Percentiles rank a stretch among this genome's conserved stretches.
These are phyloP conservation scores for Lasioglossum morio DNA, from an alignment of 2,888 invertebrate genomes.

Conservation along the genomic window DNA sequence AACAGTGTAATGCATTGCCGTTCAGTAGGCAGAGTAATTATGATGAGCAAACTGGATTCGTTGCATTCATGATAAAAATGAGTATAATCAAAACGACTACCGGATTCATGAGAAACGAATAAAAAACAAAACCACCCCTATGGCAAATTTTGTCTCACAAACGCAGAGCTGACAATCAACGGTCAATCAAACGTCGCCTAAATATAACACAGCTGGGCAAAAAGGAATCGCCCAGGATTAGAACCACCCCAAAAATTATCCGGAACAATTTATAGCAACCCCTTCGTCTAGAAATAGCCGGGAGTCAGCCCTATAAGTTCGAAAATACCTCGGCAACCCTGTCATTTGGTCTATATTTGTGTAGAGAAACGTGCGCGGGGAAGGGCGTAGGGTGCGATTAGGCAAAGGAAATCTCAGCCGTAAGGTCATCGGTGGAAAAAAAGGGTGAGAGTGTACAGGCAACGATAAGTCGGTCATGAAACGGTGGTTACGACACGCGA, in stretches of 20 bases:
- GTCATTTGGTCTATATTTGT: slow-evolving; percentile 13
- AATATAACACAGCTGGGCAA: not conserved
- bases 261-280: not conserved
- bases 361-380: not conserved
- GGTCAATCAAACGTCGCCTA: not conserved
- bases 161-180: not conserved
- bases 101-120: not conserved
- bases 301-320: not conserved
- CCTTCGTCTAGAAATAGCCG: not conserved
- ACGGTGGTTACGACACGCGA: not conserved
- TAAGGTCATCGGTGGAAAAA: slow-evolving; percentile 35
- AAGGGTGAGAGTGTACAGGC: not conserved
- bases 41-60: not conserved
- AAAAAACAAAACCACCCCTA: not conserved
- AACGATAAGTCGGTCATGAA: slow-evolving; percentile 24
- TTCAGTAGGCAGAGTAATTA: not conserved
- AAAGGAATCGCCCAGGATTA: not conserved
- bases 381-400: not conserved
- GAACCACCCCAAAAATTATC: not conserved
- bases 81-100: not conserved
- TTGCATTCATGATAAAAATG: not conserved
- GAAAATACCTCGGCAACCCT: slow-evolving; percentile 6
- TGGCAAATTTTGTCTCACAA: not conserved
- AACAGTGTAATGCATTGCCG: too few species aligned
- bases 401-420: slow-evolving; percentile 3